Evolutionary conservation across 2,888 invertebrate species (phyloP).

Genomic region (Pammene fasciana): DNA sequence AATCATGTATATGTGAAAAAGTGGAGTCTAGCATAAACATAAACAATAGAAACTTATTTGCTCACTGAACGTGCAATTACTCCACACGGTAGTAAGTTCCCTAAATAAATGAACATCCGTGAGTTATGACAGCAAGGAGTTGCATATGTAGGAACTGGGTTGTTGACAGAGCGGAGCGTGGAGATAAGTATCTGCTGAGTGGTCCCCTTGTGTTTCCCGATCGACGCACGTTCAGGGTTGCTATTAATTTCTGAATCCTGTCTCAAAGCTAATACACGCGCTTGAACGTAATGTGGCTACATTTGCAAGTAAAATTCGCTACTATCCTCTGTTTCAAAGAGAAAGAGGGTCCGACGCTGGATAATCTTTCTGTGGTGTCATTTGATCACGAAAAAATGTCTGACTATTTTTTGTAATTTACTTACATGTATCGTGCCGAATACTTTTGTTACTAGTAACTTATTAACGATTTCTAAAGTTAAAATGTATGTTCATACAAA

Average conservation of each 20-base stretch:
- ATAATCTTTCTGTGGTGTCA: conserved; percentile 21
- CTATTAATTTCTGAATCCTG: conserved; percentile 80
- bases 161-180: conserved; percentile 65
- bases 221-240: conserved; percentile 71
- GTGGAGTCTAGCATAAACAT: not conserved
- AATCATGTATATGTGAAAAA: no score
- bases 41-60: conserved; percentile 12
- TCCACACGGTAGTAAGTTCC: conserved; percentile 1
- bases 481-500: no score
- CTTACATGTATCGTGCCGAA: no score
- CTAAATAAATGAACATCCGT: conserved; percentile 12
- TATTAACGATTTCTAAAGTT: no score
- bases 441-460: no score
- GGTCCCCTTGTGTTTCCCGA: conserved; percentile 77
- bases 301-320: conserved; percentile 79
- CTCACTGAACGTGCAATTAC: conserved; percentile 13
- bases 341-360: conserved; percentile 32
- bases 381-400: not conserved
- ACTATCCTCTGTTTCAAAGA: conserved; percentile 55
- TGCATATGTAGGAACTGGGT: conserved; percentile 53
- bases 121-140: conserved; percentile 31
- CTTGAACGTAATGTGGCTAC: conserved; percentile 79
- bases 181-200: conserved; percentile 82
- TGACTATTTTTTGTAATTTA: not conserved
- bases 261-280: conserved; percentile 68